phyloP scores from a whole-genome alignment of 2,888 invertebrate species.

The Halocaridina rubra region DNA sequence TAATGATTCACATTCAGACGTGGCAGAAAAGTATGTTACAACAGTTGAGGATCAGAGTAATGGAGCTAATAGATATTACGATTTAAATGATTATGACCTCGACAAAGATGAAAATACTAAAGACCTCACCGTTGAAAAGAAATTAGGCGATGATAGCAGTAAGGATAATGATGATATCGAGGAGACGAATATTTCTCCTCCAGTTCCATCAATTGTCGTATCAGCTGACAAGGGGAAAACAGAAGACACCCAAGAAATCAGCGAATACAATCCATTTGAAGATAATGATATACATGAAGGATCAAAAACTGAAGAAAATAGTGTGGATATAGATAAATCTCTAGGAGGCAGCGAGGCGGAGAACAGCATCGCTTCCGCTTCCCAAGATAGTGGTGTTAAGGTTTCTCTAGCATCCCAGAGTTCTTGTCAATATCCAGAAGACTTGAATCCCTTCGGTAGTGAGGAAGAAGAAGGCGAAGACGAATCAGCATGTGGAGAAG shows the following conservation, averaged over 20 bases:
- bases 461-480: slow-evolving; percentile 70
- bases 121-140: not conserved
- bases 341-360: not conserved
- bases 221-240: not conserved
- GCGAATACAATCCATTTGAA: slow-evolving; percentile 44
- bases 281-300: too few relatives aligned
- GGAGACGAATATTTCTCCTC: not conserved
- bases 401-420: slow-evolving; percentile 12
- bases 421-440: slow-evolving; percentile 76
- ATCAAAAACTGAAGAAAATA: slow-evolving; percentile 12
- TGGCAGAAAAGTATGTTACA: not conserved
- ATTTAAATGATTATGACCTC: not conserved
- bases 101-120: not conserved
- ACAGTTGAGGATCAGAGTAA: not conserved
- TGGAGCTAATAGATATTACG: not conserved
- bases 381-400: slow-evolving; percentile 38
- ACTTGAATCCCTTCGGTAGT: slow-evolving; percentile 86
- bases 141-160: not conserved
- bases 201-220: not conserved
- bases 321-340: not conserved
- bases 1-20: not conserved
- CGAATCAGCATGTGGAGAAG: not conserved
- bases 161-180: not conserved
- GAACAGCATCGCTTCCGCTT: not conserved
- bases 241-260: not conserved